These are phyloP conservation scores for Rhodeus uyekii DNA, from an alignment of 2,797 vertebrate species.

Conservation along the genomic window DNA sequence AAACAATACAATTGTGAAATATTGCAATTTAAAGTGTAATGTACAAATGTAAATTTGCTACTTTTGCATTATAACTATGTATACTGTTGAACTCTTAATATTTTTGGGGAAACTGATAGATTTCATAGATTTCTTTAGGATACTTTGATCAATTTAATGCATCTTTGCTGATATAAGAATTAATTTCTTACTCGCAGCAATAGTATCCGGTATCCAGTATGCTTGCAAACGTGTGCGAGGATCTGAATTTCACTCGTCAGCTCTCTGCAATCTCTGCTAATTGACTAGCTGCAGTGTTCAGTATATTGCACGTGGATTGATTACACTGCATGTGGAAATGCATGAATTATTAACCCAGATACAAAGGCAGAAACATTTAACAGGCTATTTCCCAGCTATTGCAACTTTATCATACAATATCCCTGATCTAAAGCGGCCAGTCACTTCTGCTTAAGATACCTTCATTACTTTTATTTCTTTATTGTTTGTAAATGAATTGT, in stretches of 20 bases:
- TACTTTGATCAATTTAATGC: not conserved
- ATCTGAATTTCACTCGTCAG: conserved; percentile 23
- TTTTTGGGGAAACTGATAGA: not conserved
- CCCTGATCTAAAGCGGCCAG: conserved; percentile 6
- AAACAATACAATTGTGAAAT: not conserved
- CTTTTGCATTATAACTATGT: too few species aligned
- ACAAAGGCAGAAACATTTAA: conserved; percentile 32
- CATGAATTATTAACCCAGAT: conserved; percentile 47
- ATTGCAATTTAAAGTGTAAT: not conserved
- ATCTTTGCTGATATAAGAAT: not conserved
- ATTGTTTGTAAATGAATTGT: not conserved
- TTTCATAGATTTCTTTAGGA: not conserved
- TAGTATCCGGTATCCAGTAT: not conserved
- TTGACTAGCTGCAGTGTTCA: conserved; percentile 10
- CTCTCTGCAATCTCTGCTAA: conserved; percentile 16
- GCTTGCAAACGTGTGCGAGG: not conserved
- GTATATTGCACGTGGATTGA: conserved; percentile 44
- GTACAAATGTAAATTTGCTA: too few species aligned
- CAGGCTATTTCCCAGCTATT: conserved; percentile 46
- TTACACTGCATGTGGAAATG: conserved; percentile 27
- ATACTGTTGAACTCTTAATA: too few species aligned
- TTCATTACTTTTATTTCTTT: not conserved
- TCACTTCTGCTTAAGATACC: not conserved
- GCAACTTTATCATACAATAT: conserved; percentile 33
- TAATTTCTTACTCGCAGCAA: not conserved